A percentile compares a stretch with the other conserved stretches of the same genome.
These are phyloP conservation scores for Rhadinocentrus ornatus DNA, from an alignment of 2,797 vertebrate genomes.

Conservation along the genomic window DNA sequence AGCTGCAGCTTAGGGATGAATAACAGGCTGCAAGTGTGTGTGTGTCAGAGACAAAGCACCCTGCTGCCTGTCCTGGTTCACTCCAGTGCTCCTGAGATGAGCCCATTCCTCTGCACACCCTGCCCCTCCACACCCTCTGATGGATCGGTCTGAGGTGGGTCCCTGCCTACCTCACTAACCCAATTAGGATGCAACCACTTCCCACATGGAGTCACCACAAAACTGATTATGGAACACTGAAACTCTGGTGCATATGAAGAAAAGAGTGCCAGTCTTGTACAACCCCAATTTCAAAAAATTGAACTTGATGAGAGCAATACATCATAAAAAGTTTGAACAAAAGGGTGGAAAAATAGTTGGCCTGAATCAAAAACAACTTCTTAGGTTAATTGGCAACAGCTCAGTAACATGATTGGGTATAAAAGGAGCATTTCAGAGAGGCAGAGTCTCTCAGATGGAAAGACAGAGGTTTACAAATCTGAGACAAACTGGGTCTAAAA, in stretches of 20 bases:
- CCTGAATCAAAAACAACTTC: no score
- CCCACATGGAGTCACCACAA: slow-evolving; percentile 6
- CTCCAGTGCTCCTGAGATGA: slow-evolving; percentile 71
- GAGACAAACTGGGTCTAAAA: no score
- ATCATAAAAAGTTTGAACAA: no score
- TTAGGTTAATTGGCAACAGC: no score
- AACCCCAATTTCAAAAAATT: no score
- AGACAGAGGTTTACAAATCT: no score
- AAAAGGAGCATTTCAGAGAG: no score
- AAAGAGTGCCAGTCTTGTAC: background rate
- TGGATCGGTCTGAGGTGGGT: slow-evolving; percentile 44
- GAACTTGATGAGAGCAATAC: no score
- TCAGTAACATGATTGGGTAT: no score
- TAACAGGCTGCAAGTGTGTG: slow-evolving; percentile 29
- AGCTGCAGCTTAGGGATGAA: slow-evolving; percentile 23
- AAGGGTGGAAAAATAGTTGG: no score
- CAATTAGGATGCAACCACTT: slow-evolving; percentile 30
- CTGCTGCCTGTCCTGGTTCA: slow-evolving; percentile 51
- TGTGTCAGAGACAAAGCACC: slow-evolving; percentile 71
- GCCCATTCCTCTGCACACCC: slow-evolving; percentile 34
- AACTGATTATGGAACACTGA: slow-evolving; percentile 9
- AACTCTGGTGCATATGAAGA: background rate
- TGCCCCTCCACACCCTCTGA: slow-evolving; percentile 48
- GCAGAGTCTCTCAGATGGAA: no score
- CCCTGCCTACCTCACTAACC: slow-evolving; percentile 42